Conservation (phyloP, 2,797 vertebrate species). For the Chelidonichthys spinosus region DNA sequence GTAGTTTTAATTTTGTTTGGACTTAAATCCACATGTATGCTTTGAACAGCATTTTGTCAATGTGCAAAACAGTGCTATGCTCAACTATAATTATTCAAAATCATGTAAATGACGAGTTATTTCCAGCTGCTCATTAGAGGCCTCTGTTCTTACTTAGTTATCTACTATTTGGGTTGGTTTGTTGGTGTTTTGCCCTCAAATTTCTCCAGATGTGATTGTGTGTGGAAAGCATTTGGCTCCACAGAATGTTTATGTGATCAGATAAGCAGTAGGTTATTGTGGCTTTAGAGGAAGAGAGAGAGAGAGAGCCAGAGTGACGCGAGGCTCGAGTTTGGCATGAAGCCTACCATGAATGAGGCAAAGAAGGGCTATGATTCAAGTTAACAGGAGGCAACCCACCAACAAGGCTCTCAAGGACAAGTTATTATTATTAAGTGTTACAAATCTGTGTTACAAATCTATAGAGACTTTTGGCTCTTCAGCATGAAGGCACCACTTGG, state of each 20-base stretch:
- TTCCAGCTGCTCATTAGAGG: background rate
- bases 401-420: constrained; percentile 28
- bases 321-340: constrained; percentile 6
- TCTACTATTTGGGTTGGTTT: constrained; percentile 8
- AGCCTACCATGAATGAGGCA: constrained; percentile 27
- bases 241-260: constrained; percentile 22
- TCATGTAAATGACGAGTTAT: background rate
- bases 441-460: constrained; percentile 28
- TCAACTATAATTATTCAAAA: background rate
- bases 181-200: constrained; percentile 4
- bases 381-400: constrained; percentile 27
- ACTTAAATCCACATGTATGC: background rate
- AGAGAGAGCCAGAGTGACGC: constrained; percentile 19
- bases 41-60: background rate
- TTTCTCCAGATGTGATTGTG: constrained; percentile 1
- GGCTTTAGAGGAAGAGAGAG: constrained; percentile 12
- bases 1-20: background rate
- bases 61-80: background rate
- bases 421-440: constrained; percentile 29
- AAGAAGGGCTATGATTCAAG: constrained; percentile 16
- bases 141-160: background rate
- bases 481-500: constrained; percentile 62
- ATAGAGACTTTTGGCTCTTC: constrained; percentile 41
- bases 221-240: constrained; percentile 2
- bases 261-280: constrained; percentile 27